Evolutionary conservation across 2,797 vertebrate species (phyloP), one percentile per base, ranked within the genome.

Genomic region (Bothrops alternatus): DNA sequence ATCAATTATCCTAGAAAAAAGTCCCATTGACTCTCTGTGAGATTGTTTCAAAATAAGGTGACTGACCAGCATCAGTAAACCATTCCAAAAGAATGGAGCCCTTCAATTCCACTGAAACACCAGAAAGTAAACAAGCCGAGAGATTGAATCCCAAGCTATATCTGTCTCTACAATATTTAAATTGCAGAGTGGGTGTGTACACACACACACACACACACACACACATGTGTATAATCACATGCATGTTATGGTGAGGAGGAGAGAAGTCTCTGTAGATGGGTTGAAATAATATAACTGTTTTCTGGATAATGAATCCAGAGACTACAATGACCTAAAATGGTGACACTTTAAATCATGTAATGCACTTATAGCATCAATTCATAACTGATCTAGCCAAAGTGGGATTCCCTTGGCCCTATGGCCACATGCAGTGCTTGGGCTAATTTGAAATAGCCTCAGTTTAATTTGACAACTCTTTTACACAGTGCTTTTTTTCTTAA

Each of bases 11-110:
- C 16, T 1, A n/a, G 50, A 55, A 82, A 60, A 55, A 88, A 32
- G 37, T 56, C 82, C 32, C 50, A 56, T 26, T 5, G n/a, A 92
- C 78, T 65, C 63, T 85, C 91, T 16, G 18, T 86, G 82, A 89
- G 73, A 86, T 86, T 56, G 53, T 65, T 65, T 63, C 88, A 92
- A 65, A 92, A 92, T 56, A 89, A 63, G 42, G 58, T 55, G n/a
- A 73, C 25, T 63, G n/a, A 73, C 32, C 47, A 56, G 55, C 69
- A 92, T 63, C 58, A 90, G n/a, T 32, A 55, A 86, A 16, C 47
- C 25, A 42, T 86, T 90, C 73, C 50, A 55, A 78, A 92, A 85
- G 14, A 90, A 60, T 65, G 26, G 69, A 73, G 57, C 55, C 11
- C 37, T 60, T 82, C 50, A 32, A 63, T 82, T 61, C 69, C 28